Percentiles rank a stretch among this genome's conserved stretches.
phyloP scores from a whole-genome alignment of 2,113 vertebrate species.

The Chaetodon trifascialis region DNA sequence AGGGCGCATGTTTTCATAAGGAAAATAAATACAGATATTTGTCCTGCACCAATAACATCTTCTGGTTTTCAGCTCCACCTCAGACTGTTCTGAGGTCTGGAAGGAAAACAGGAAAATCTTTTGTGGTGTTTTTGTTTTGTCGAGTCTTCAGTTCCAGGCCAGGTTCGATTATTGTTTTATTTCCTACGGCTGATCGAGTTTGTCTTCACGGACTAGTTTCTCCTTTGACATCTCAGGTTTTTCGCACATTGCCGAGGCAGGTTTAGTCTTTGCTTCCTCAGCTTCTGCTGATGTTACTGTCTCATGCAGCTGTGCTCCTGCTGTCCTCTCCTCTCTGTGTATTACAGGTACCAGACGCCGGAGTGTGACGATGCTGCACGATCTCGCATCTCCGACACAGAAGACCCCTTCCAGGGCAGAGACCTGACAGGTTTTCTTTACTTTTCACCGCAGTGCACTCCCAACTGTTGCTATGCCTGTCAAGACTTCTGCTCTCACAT shows the following conservation, averaged over 20 bases:
- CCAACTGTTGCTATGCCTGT: not conserved
- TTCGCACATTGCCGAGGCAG: not conserved
- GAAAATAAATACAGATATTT: not conserved
- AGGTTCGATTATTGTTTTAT: not conserved
- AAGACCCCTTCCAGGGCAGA: conserved; percentile 94
- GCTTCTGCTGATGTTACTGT: not conserved
- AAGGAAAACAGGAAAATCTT: conserved; percentile 41
- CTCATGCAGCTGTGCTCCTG: conserved; percentile 16
- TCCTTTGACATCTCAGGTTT: not conserved
- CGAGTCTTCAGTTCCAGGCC: conserved; percentile 5
- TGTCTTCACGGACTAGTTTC: not conserved
- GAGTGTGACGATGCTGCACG: conserved; percentile 92
- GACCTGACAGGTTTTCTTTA: conserved; percentile 90
- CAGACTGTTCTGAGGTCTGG: conserved; percentile 21
- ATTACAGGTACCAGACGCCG: conserved; percentile 92
- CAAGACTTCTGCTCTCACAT: not conserved
- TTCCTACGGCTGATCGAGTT: conserved; percentile 8
- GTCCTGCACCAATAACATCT: not conserved
- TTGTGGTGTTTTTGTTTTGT: conserved; percentile 15
- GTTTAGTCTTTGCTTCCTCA: not conserved
- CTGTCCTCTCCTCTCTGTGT: conserved; percentile 40
- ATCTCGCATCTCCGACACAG: conserved; percentile 86
- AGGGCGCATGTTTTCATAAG: not conserved
- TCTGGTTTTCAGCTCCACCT: conserved; percentile 1
- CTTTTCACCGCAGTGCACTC: not conserved